These are phyloP conservation scores for Mercenaria mercenaria DNA, from an alignment of 1,140 invertebrate species.

Conservation along the genomic window DNA sequence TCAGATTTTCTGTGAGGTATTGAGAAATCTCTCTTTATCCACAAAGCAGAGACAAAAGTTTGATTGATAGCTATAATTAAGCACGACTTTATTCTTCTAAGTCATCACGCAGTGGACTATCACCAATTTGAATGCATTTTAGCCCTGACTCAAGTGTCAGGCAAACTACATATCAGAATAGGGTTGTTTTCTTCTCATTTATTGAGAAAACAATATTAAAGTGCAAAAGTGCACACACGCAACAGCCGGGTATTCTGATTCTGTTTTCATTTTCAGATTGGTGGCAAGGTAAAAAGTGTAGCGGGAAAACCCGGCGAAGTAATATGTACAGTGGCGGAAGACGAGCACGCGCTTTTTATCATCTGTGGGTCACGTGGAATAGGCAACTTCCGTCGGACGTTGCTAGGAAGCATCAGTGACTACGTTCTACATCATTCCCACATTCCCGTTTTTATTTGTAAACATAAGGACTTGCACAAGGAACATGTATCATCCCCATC, in stretches of 20 bases:
- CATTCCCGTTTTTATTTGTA: constrained; percentile 71
- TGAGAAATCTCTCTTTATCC: too few relatives aligned
- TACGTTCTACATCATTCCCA: constrained; percentile 77
- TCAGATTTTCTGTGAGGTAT: too few relatives aligned
- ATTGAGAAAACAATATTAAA: too few relatives aligned
- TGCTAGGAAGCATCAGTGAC: constrained; percentile 78
- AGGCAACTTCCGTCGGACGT: constrained; percentile 72
- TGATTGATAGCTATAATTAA: neutral
- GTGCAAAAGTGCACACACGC: too few relatives aligned
- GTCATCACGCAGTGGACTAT: neutral
- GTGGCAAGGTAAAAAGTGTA: constrained; percentile 71
- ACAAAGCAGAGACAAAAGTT: neutral
- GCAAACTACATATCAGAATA: neutral
- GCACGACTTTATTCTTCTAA: neutral
- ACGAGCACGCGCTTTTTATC: constrained; percentile 73
- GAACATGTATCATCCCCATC: constrained; percentile 38
- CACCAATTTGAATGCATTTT: neutral
- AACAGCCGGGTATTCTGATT: too few relatives aligned
- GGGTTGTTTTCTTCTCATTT: too few relatives aligned
- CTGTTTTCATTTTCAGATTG: constrained; percentile 62
- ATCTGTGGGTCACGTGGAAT: constrained; percentile 76
- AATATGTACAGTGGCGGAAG: constrained; percentile 69
- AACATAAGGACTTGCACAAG: constrained; percentile 60
- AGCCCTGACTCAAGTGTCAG: neutral
- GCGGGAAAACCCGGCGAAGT: constrained; percentile 71